Base-by-base conservation (phyloP, 2,113 vertebrate genomes). In the Nyctereutes procyonoides region DNA sequence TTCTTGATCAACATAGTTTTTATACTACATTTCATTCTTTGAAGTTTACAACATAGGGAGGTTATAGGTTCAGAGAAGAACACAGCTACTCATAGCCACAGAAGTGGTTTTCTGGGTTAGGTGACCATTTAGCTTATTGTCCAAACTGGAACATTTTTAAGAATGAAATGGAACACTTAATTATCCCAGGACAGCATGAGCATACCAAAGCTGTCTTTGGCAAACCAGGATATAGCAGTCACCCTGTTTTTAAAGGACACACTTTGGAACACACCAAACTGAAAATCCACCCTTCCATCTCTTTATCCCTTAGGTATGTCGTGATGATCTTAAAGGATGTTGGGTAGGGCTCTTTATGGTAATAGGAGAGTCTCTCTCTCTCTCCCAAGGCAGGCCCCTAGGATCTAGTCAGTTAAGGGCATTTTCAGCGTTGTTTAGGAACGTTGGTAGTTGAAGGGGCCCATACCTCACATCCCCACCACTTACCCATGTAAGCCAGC, bases 1-100 rank as follows among this genome's bases (percentile, higher is more conserved):
- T 91, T 28, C 43, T 96, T 95, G n/a, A 58, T 79, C 22, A 90
- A 81, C 56, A 55, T 60, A 15, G 51, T 83, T 86, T 95, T 83
- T 43, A 55, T 60, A 62, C 19, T 71, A 0, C 55, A 77, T 80
- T 88, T 93, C 82, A 91, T 63, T 97, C 53, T 96, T 81, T 48
- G 85, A 38, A 38, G 51, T 88, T 96, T 93, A 51, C n/a, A 88
- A 17, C 20, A 43, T 62, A 6, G 55, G 20, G 30, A 56, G 79
- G 62, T 16, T 76, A 16, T 1, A 60, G 19, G 10, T 93, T 92
- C 35, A 87, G 71, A 58, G 28, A 80, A 96, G 30, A 86, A 3
- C 30, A 60, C 0, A 85, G 30, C 71, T 67, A 53, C 60, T 80
- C 26, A 17, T 58, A 89, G n/a, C 15, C 15, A 55, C 32, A 73